Base-by-base conservation (phyloP, 2,888 invertebrate species). In the Eucriotettix oculatus region DNA sequence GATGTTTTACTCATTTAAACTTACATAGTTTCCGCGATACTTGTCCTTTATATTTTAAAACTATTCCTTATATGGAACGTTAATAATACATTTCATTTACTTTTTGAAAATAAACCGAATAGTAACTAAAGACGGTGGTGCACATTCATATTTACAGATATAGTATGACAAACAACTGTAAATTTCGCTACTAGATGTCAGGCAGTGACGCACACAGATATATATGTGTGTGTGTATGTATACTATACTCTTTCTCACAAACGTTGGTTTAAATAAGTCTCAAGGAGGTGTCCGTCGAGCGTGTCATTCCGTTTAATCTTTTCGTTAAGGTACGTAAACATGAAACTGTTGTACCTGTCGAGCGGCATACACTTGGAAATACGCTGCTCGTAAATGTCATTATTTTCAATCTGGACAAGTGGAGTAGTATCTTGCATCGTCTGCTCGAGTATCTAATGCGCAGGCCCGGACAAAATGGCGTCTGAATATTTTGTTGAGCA, bases 381-480 rank as follows among this genome's bases (percentile, higher is more conserved):
- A 48, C n/a, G 48, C 48, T 48, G 2, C 14, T n/a, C 48, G 48
- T 48, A 48, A n/a, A 7, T 48, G 48, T n/a, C 48, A 14, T n/a
- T 48, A 48, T 48, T 48, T 12, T 5, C 48, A 29, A 7, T 7
- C 29, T 29, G 29, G 29, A 29, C 55, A 54, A 57, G 42, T 42
- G 53, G 59, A 16, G 40, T 48, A 57, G 57, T 52, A 60, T 64
- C 57, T 59, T 59, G 60, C 64, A 67, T 68, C 68, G 68, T 68
- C 69, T 69, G 69, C 68, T 66, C 66, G 66, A 62, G 64, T 64
- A 63, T 67, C 67, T 68, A 67, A 65, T 80, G 83, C 84, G 84
- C 84, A 84, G 81, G 79, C 81, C 79, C 82, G 76, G 74, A 77
- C 79, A 82, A 82, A 78, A 83, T 83, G 83, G 83, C 83, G 62